Evolutionary conservation across 2,797 vertebrate species (phyloP).

Genomic region (Hippocampus kuda): DNA sequence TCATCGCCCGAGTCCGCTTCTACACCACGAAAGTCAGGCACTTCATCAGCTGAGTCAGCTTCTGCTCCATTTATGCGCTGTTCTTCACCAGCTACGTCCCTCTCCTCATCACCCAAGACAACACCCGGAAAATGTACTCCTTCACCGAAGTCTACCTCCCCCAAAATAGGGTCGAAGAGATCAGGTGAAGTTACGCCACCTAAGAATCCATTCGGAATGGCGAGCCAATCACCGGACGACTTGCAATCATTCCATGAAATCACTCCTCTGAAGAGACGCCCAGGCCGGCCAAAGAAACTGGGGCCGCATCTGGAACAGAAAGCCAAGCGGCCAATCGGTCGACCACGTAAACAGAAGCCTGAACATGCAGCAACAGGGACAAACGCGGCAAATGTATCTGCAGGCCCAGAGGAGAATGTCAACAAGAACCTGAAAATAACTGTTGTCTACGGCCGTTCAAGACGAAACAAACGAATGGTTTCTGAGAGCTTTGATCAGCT

Average conservation of each 20-base stretch:
- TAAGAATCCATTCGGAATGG: slow-evolving; percentile 36
- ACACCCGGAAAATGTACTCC: slow-evolving; percentile 17
- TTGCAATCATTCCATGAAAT: slow-evolving; percentile 50
- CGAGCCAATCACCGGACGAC: slow-evolving; percentile 38
- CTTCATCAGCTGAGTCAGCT: slow-evolving; percentile 15
- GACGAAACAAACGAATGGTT: slow-evolving; percentile 81
- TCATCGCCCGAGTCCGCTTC: slow-evolving; percentile 15
- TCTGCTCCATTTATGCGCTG: slow-evolving; percentile 13
- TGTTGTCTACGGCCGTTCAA: slow-evolving; percentile 84
- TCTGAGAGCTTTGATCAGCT: slow-evolving; percentile 71
- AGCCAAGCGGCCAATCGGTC: slow-evolving; percentile 85
- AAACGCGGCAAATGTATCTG: slow-evolving; percentile 34
- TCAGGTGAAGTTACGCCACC: slow-evolving; percentile 45
- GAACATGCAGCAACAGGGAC: slow-evolving; percentile 29
- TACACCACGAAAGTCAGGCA: slow-evolving; percentile 25
- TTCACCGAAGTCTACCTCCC: slow-evolving; percentile 41
- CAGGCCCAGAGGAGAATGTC: slow-evolving; percentile 50
- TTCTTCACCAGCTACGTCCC: slow-evolving; percentile 23
- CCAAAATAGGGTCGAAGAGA: slow-evolving; percentile 45
- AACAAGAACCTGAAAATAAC: slow-evolving; percentile 88
- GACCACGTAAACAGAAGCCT: slow-evolving; percentile 79
- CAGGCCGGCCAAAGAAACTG: slow-evolving; percentile 86
- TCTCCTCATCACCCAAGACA: slow-evolving; percentile 14
- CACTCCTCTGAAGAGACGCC: slow-evolving; percentile 79
- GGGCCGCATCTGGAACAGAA: slow-evolving; percentile 82